Evolutionary conservation across 2,113 vertebrate genomes (phyloP).

Genomic region (Amphiprion ocellaris): DNA sequence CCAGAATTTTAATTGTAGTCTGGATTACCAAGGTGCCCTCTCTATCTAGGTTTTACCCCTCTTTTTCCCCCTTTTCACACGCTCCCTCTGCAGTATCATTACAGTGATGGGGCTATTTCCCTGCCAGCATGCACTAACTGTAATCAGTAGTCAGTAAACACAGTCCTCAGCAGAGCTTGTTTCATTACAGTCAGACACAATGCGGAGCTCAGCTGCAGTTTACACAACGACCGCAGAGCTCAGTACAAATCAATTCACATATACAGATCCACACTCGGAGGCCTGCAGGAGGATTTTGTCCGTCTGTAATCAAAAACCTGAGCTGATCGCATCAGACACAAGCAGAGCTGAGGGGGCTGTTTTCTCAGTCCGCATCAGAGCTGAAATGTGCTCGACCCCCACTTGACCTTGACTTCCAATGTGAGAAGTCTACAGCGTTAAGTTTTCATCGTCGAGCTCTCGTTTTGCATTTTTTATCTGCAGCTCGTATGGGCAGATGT

Average conservation of each 20-base stretch:
- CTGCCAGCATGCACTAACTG: slow-evolving; percentile 17
- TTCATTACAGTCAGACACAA: slow-evolving; percentile 50
- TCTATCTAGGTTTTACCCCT: not conserved
- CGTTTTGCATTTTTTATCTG: slow-evolving; percentile 32
- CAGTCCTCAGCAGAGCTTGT: slow-evolving; percentile 45
- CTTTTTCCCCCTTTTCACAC: slow-evolving; percentile 23
- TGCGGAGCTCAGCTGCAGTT: slow-evolving; percentile 49
- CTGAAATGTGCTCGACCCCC: slow-evolving; percentile 12
- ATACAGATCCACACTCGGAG: not conserved
- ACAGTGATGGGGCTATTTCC: slow-evolving; percentile 16
- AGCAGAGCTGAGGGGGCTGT: slow-evolving; percentile 4
- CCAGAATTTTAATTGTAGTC: slow-evolving; percentile 59
- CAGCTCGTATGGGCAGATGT: not conserved
- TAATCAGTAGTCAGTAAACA: slow-evolving; percentile 63
- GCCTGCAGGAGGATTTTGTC: slow-evolving; percentile 6
- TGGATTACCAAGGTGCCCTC: slow-evolving; percentile 37
- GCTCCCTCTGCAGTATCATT: slow-evolving; percentile 14
- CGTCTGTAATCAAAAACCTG: slow-evolving; percentile 8
- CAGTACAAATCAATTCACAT: slow-evolving; percentile 7
- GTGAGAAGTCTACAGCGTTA: slow-evolving; percentile 5
- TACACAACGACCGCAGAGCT: slow-evolving; percentile 54
- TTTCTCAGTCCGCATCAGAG: not conserved
- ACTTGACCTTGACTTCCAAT: slow-evolving; percentile 19
- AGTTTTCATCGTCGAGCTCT: not conserved
- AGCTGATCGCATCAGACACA: slow-evolving; percentile 21